phyloP scores from a whole-genome alignment of 2,888 invertebrate genomes.

The Eristalinus aeneus region DNA sequence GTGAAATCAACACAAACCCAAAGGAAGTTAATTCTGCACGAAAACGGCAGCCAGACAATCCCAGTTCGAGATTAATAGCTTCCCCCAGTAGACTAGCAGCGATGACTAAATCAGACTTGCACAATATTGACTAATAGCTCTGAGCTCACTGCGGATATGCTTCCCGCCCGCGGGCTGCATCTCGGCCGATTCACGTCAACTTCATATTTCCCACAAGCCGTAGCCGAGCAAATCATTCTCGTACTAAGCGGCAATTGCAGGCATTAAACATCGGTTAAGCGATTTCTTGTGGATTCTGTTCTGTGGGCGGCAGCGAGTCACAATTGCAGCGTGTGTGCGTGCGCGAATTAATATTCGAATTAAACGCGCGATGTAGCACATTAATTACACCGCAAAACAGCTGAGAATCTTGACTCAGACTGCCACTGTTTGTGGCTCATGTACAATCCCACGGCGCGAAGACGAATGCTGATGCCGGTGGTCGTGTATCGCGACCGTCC shows the following conservation, averaged over 20 bases:
- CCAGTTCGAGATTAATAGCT: neutral
- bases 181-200: neutral
- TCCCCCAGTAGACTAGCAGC: neutral
- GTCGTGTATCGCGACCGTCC: conserved; percentile 33
- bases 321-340: conserved; percentile 46
- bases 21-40: neutral
- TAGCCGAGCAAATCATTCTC: conserved; percentile 12
- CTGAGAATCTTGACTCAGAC: conserved; percentile 45
- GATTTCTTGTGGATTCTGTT: conserved; percentile 54
- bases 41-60: neutral
- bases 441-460: conserved; percentile 28
- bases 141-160: conserved; percentile 58
- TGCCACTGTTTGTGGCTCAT: conserved; percentile 56
- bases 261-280: conserved; percentile 49
- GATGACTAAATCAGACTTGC: conserved; percentile 52
- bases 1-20: neutral
- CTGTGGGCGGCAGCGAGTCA: conserved; percentile 50
- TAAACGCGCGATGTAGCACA: conserved; percentile 63
- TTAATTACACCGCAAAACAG: conserved; percentile 61
- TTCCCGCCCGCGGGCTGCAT: conserved; percentile 32
- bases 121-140: conserved; percentile 58
- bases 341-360: conserved; percentile 62
- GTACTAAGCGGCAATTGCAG: conserved; percentile 30
- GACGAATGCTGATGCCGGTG: conserved; percentile 29
- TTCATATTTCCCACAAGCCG: neutral